Evolutionary conservation across 2,888 invertebrate genomes (phyloP).

Genomic region (Ypsolopha sequella): DNA sequence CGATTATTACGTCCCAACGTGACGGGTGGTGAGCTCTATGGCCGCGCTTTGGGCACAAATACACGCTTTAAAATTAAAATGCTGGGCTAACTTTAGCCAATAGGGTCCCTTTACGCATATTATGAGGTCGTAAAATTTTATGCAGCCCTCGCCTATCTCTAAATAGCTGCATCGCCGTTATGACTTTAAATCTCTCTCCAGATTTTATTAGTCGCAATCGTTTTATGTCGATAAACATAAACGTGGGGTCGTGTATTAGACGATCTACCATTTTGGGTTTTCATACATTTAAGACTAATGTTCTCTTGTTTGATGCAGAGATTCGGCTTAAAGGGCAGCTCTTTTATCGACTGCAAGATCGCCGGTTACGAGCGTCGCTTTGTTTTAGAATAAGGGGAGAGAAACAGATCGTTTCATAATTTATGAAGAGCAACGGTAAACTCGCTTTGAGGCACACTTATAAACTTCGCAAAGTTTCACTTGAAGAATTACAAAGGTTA

Average conservation of each 20-base stretch:
- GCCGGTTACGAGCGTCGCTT: neutral
- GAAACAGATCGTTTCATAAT: slow-evolving; percentile 27
- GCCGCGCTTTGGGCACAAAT: too few relatives aligned
- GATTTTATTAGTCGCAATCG: slow-evolving; percentile 6
- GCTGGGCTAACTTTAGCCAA: too few relatives aligned
- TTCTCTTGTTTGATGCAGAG: neutral
- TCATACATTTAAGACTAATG: slow-evolving; percentile 2
- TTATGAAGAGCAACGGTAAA: slow-evolving; percentile 25
- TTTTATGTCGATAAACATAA: slow-evolving; percentile 6
- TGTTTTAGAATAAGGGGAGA: slow-evolving; percentile 7
- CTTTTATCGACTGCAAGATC: neutral
- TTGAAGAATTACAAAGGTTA: slow-evolving; percentile 45
- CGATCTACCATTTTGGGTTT: slow-evolving; percentile 1
- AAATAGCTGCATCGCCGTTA: slow-evolving; percentile 12
- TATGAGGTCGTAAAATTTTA: slow-evolving; percentile 33
- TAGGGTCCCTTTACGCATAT: slow-evolving; percentile 31
- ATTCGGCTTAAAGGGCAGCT: neutral
- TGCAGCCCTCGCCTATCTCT: slow-evolving; percentile 21
- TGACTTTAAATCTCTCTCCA: slow-evolving; percentile 8
- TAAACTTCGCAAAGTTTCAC: slow-evolving; percentile 35
- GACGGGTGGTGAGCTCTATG: too few relatives aligned
- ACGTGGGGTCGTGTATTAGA: slow-evolving; percentile 1
- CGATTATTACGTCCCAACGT: too few relatives aligned
- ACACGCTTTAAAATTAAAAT: too few relatives aligned
- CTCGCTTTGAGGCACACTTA: slow-evolving; percentile 32